These are phyloP conservation scores for Pyrgilauda ruficollis DNA, from an alignment of 2,113 vertebrate genomes.

Conservation along the genomic window DNA sequence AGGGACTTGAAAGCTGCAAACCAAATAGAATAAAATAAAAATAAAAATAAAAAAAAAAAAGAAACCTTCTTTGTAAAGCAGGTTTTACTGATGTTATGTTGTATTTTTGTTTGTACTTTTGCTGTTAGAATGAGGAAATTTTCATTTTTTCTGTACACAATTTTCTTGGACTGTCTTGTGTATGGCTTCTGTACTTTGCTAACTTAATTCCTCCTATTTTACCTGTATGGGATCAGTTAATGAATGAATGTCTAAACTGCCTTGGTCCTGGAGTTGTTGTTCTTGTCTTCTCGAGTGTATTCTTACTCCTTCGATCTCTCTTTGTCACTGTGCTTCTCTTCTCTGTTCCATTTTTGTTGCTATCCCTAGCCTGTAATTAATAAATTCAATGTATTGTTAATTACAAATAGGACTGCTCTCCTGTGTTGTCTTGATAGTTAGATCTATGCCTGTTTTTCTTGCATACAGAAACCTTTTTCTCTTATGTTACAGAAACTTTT, in stretches of 20 bases:
- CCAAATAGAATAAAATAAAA: background rate
- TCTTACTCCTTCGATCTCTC: background rate
- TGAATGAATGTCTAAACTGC: background rate
- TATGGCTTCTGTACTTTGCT: background rate
- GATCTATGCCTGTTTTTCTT: background rate
- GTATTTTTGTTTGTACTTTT: background rate
- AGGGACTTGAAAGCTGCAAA: background rate
- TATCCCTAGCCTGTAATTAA: background rate
- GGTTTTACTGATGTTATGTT: background rate
- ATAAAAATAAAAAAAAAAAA: background rate
- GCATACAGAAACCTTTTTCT: background rate
- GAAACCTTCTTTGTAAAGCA: rapidly evolving
- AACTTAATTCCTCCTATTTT: background rate
- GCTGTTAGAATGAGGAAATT: background rate
- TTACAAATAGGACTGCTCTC: background rate
- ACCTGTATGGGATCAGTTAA: background rate
- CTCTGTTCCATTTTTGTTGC: background rate
- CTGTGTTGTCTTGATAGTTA: background rate
- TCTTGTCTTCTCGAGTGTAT: background rate
- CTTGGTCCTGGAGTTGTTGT: background rate
- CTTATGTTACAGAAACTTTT: background rate
- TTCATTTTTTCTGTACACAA: background rate
- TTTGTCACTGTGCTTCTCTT: background rate
- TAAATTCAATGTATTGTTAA: background rate
- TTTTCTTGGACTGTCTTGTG: background rate